phyloP scores from a whole-genome alignment of 2,888 invertebrate genomes.

The Leptinotarsa haldemani region DNA sequence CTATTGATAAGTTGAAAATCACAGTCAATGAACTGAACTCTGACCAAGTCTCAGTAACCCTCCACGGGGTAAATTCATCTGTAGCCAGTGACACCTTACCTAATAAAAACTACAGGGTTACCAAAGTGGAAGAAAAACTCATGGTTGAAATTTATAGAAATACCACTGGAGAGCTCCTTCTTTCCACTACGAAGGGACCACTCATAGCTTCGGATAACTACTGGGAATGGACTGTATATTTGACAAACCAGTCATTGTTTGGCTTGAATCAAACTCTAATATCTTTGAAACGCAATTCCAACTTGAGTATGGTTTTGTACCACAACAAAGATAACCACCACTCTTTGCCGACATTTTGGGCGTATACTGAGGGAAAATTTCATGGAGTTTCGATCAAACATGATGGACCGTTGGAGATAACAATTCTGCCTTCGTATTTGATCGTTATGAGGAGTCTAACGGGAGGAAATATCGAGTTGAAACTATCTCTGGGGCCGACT shows the following conservation, averaged over 20 bases:
- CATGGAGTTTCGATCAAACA: conserved; percentile 71
- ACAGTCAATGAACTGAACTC: conserved; percentile 49
- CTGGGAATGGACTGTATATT: conserved; percentile 72
- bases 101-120: conserved; percentile 48
- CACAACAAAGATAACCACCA: conserved; percentile 66
- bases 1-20: conserved; percentile 46
- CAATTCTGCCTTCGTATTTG: conserved; percentile 68
- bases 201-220: conserved; percentile 71
- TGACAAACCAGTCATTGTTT: conserved; percentile 69
- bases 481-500: conserved; percentile 68
- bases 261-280: conserved; percentile 69
- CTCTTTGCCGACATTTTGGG: conserved; percentile 69
- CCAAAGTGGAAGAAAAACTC: conserved; percentile 42
- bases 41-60: conserved; percentile 48
- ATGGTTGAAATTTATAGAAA: conserved; percentile 53
- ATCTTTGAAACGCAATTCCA: conserved; percentile 61
- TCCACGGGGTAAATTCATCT: conserved; percentile 43
- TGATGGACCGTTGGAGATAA: conserved; percentile 70
- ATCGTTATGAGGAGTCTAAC: conserved; percentile 70
- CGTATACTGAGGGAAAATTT: conserved; percentile 67
- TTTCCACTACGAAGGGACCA: conserved; percentile 71
- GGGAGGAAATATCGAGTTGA: conserved; percentile 64
- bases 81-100: conserved; percentile 27
- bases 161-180: conserved; percentile 60
- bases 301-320: conserved; percentile 65